Evolutionary conservation across 2,888 invertebrate species (phyloP), one percentile per base, ranked within the genome.

Genomic region (Schrankia costaestrigalis): DNA sequence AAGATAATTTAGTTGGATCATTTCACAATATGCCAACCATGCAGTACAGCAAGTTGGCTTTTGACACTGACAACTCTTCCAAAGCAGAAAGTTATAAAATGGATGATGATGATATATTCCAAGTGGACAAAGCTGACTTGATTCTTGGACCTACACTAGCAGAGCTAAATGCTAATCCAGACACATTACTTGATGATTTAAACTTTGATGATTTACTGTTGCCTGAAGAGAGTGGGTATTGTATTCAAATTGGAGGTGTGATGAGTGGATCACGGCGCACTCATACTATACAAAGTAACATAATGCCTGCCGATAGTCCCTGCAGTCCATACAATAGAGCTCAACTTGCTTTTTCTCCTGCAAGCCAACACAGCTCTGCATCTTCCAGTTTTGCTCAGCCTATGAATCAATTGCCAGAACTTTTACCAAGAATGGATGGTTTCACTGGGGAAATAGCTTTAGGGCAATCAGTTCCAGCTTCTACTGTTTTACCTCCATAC

Each of bases 71-170:
- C 54, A 82, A 53, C 55, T 72, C 69, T 27, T 69, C 75, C 11
- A 90, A 89, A 75, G 75, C 82, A 29, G 93, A 93, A 57, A 86
- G 91, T 7, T 92, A 93, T 59, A 93, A 92, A 74, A 93, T 95
- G 91, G 95, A 96, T 63, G 95, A 96, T 63, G 96, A 96, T 69
- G 96, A 95, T 68, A 95, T 95, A 60, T 95, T 96, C 72, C 88
- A 95, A 89, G 94, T 95, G 33, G 96, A 96, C 74, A 95, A 95
- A 79, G 92, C 94, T 21, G 96, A 96, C 80, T 88, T 95, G 45
- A 94, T 96, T 57, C 92, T 95, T 75, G 92, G 94, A 2, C 94
- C 95, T 0, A 95, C 95, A 44, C 87, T 97, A 34, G 95, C 95
- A 0, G 96, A 96, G 71, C 78, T 97, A 31, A 95, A 95, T 80